Evolutionary conservation across 2,888 invertebrate species (phyloP), one percentile per base, ranked within the genome.

Genomic region (Idaea dimidiata): DNA sequence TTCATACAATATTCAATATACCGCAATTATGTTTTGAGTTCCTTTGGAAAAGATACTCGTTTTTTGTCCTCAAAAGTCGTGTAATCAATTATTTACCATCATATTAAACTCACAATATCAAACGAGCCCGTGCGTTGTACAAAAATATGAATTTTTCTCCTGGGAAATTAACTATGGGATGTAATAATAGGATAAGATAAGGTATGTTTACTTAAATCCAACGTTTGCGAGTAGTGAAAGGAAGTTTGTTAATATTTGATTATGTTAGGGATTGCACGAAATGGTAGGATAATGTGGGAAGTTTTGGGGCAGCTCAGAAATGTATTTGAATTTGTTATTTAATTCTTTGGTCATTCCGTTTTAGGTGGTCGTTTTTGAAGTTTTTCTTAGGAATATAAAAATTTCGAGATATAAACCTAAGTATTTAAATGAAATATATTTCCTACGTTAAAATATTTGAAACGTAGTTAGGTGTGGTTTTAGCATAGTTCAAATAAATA

Each of bases 31-130:
- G 8, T 10, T 43, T 14, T 43, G 43, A 43, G 14, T 8, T 14
- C 43, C 43, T 43, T 10, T 0, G 10, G 43, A 43, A 43, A 43
- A 43, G 14, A 43, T 24, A 24, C 43, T 14, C 43, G 43, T 4
- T 43, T 33, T 43, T 43, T 43, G 43, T 43, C 43, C 43, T 43
- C 43, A 43, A 43, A 43, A 43, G 43, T 43, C 43, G 43, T 43
- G 10, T 43, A 43, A 43, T 43, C 43, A 43, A 43, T 43, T 43
- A 43, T 43, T 43, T 43, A 43, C 10, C 6, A 8, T 14, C 43
- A 43, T 43, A 43, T 43, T 43, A 43, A 43, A 43, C 43, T 43
- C 43, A 43, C 43, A 43, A 43, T 43, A 43, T 43, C 43, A 8
- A 14, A 43, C 43, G 43, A 43, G 43, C 43, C 10, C 43, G 43